Evolutionary conservation across 2,888 invertebrate species (phyloP), one percentile per base, ranked within the genome.

Genomic region (Melanargia galathea): DNA sequence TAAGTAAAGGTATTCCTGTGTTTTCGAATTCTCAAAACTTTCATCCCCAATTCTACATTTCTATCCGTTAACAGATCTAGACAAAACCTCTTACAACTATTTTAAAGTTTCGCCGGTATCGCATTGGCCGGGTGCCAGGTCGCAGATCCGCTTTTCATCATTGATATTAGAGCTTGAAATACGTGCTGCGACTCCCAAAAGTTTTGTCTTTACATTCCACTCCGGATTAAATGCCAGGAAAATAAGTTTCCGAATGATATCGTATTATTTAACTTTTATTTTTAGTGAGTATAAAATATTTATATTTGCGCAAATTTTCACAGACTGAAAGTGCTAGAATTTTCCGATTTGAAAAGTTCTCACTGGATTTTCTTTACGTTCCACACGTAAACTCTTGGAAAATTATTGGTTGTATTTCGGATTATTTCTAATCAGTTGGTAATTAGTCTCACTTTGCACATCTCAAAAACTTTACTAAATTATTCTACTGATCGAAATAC

Each of bases 31-130:
- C 35, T 5, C 52, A 11, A 52, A 52, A 48, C 48, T 48, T 48
- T 48, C 26, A n/a, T 48, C 13, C 6, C 48, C n/a, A 11, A 18
- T 52, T 52, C 35, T 20, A 52, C 33, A 52, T 52, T 52, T 33
- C 49, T 10, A 16, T 10, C 52, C 13, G 35, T 20, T 35, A 52
- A 52, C 33, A 52, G 52, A 52, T 52, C 51, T 51, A 13, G 52
- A 35, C 30, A 24, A 46, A 58, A 58, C 57, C 57, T 46, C 22
- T 46, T 46, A 46, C 57, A 58, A 58, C 33, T 58, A 58, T 46
- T 58, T 58, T 22, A 58, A 58, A 58, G 56, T 56, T n/a, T 43
- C 46, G 20, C 57, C 57, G 46, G 30, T 58, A 46, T 46, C 57
- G 45, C 7, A 13, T 58, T 58, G 57, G 57, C 57, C 6, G 2